Evolutionary conservation across 2,888 invertebrate genomes (phyloP), one percentile per base, ranked within the genome.

Genomic region (Itoplectis maculator): DNA sequence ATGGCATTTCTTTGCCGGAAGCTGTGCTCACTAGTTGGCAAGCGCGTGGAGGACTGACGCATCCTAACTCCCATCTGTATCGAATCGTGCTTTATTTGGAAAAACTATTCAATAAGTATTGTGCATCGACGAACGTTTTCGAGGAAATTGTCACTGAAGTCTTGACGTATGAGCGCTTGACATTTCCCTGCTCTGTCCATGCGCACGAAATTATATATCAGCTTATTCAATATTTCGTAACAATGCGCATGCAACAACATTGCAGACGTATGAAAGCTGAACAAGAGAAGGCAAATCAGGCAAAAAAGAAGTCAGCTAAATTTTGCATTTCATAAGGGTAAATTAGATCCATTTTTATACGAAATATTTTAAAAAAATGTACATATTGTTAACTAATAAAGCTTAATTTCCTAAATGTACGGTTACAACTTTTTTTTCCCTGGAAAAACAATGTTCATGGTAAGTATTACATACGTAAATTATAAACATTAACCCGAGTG

Each of bases 261-360:
- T 75, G 75, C 49, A 35, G 40, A 20, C 54, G 75, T 13, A 51
- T 75, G 9, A 66, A 75, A 42, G 75, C 54, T n/a, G 66, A 75
- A 42, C 65, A 75, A 66, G 35, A 66, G 45, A 66, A 66, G 1
- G 65, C 29, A 11, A 65, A 23, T 63, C 40, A 63, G 18, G 3
- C 18, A 6, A 63, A 42, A 42, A 42, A 40, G 13, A 18, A 42
- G 9, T n/a, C 59, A 9, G 11, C 59, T 5, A 59, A 35, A 15
- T 49, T 49, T 15, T 59, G 59, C 59, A 15, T 35, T 13, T 18
- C 29, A 3, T 42, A 20, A 45, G 40, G 8, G 40, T 6, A 40
- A 40, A 40, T 40, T 40, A 8, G 4, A 8, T 40, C 4, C 40
- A 40, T 40, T 40, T 40, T 40, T 40, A n/a, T n/a, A n/a, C n/a